Base-by-base conservation (phyloP, 2,888 invertebrate species). In the Galerucella calmariensis region DNA sequence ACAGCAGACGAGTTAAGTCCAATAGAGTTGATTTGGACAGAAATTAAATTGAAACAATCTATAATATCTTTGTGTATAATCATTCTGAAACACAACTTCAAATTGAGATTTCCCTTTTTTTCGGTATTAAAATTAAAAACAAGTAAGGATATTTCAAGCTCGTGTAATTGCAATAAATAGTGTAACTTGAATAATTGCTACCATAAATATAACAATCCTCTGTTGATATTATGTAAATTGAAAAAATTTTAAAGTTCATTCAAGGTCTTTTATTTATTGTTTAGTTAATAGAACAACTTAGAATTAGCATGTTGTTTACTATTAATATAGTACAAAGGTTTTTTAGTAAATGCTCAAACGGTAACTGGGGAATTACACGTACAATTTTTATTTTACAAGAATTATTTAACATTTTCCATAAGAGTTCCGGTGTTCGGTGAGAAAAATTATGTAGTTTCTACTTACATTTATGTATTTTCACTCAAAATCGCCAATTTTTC, bases 231-330 rank as follows among this genome's bases (percentile, higher is more conserved):
- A 56, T 56, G 56, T 56, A 56, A 56, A 56, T 56, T 16, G 16
- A 56, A 56, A 56, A 56, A 56, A 56, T 56, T 56, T 48, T 56
- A 27, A 61, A 65, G 63, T 41, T 65, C 46, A 65, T 41, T 65
- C 63, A 65, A 65, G 63, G 63, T 65, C 62, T 62, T 61, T 35
- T 63, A 44, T 63, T 41, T 44, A 63, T 41, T 63, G 11, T 63
- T 16, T 63, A 44, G 20, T 65, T 46, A 41, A 44, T 65, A 46
- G 41, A 65, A 65, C 46, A 16, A 20, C 44, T 65, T 65, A 14
- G 9, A 46, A 65, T 65, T 65, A 16, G 63, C 63, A 65, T 61
- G 35, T 48, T 65, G 46, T 65, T 46, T 65, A 65, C 63, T 65
- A 65, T 65, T 20, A 12, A 62, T 41, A 65, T 44, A 16, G 63